Evolutionary conservation across 2,113 vertebrate genomes (phyloP), one percentile per base, ranked within the genome.

Genomic region (Sarotherodon lohbergeri): DNA sequence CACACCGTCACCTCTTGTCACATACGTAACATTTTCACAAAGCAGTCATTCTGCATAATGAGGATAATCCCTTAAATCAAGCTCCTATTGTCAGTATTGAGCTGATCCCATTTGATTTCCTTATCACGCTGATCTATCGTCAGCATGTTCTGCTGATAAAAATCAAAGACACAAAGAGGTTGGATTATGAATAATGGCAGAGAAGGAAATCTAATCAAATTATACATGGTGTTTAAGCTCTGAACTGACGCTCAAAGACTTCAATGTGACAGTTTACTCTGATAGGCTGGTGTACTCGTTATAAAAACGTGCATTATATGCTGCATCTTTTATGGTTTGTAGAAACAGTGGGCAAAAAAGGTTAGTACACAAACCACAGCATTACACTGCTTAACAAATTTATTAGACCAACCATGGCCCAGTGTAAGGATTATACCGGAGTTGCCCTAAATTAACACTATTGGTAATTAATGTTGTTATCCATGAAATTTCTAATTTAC

Each of bases 21-120:
- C 83, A 85, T 19, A 79, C 19, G 41, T n/a, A 43, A 52, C 24
- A 76, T 78, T 86, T 83, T 87, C 80, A 80, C 80, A 86, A 71
- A 86, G 63, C 71, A 88, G 79, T 82, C 87, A 85, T 93, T 89
- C 79, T 82, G 84, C 90, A 73, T 92, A 94, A 94, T 91, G 80
- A 93, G 90, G 92, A 94, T 94, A 93, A 95, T 94, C 93, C 88
- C 79, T 93, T 83, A 88, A 92, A 94, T 93, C 91, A 81, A 36
- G 39, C 84, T 71, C 9, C 14, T 83, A 82, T 90, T 90, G 93
- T 91, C 90, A 81, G 89, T 78, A 85, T 86, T 83, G 76, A 91
- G 89, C 50, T 80, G 27, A 82, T 92, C 76, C 73, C 86, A 57
- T 83, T 94, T 90, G 87, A 91, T 92, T 93, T 91, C 81, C 85